Percentiles rank a stretch among this genome's conserved stretches.
Conservation (phyloP, 1,140 invertebrate genomes). For the Potamilus streckersoni region DNA sequence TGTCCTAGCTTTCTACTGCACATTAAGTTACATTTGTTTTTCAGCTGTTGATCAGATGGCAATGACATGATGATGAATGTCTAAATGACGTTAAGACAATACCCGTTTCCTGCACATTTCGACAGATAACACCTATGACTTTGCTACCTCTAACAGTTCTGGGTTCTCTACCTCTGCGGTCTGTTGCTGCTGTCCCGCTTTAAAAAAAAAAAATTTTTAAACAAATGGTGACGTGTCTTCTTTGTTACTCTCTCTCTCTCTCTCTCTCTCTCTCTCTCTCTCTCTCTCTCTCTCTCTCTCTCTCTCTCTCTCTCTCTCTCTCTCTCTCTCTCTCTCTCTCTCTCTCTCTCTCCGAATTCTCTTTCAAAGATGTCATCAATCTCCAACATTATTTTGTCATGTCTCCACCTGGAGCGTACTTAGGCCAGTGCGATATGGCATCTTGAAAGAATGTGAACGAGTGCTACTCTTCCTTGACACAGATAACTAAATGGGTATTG, state of each 20-base stretch:
- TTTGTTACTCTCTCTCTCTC: not conserved
- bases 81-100: not conserved
- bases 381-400: slow-evolving; percentile 13
- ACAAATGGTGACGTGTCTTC: too few species aligned
- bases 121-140: too few species aligned
- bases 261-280: not conserved
- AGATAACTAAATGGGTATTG: too few species aligned
- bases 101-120: too few species aligned
- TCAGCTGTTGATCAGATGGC: slow-evolving; percentile 1
- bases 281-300: not conserved
- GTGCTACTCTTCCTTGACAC: too few species aligned
- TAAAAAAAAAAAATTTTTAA: not conserved
- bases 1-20: not conserved
- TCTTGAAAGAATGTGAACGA: too few species aligned
- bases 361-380: slow-evolving; percentile 4
- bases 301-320: not conserved
- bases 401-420: too few species aligned
- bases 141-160: too few species aligned
- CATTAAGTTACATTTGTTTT: slow-evolving; percentile 3
- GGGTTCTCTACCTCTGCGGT: not conserved
- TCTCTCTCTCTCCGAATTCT: not conserved
- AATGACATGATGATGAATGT: slow-evolving; percentile 3
- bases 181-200: not conserved
- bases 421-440: too few species aligned
- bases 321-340: not conserved